Conservation (phyloP, 2,888 invertebrate genomes). For the Deroplatys truncata region DNA sequence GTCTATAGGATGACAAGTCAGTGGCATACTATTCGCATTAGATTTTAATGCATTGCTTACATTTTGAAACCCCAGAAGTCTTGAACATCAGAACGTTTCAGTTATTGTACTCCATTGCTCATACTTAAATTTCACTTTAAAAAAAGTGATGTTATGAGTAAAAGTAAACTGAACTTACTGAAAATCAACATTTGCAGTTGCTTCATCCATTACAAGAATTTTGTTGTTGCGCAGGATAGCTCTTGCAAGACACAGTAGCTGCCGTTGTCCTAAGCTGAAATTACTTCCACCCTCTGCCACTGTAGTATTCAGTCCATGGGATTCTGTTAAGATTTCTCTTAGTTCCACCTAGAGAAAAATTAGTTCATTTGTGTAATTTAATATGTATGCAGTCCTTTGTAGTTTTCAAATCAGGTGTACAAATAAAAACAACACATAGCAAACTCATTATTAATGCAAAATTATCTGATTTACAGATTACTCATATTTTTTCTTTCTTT, state of each 20-base stretch:
- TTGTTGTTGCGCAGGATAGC: slow-evolving; percentile 57
- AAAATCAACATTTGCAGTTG: slow-evolving; percentile 62
- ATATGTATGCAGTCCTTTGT: no score
- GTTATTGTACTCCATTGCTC: no score
- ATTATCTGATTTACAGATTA: not conserved
- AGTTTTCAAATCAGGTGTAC: no score
- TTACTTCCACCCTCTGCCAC: slow-evolving; percentile 65
- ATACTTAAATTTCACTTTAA: no score
- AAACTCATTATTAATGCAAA: not conserved
- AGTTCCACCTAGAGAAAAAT: slow-evolving; percentile 53
- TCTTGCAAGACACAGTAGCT: slow-evolving; percentile 60
- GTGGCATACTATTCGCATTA: no score
- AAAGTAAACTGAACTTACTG: slow-evolving; percentile 37
- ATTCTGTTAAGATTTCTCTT: slow-evolving; percentile 56
- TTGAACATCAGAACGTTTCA: no score
- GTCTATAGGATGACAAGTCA: no score
- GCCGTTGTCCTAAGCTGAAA: slow-evolving; percentile 63
- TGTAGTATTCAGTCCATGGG: slow-evolving; percentile 56
- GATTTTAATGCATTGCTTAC: no score
- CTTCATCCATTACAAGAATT: slow-evolving; percentile 60
- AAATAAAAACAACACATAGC: not conserved
- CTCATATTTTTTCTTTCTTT: no score
- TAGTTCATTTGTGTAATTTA: not conserved
- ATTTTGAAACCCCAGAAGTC: no score
- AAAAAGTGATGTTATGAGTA: no score